Evolutionary conservation across 2,113 vertebrate genomes (phyloP).

Genomic region (Tursiops truncatus): DNA sequence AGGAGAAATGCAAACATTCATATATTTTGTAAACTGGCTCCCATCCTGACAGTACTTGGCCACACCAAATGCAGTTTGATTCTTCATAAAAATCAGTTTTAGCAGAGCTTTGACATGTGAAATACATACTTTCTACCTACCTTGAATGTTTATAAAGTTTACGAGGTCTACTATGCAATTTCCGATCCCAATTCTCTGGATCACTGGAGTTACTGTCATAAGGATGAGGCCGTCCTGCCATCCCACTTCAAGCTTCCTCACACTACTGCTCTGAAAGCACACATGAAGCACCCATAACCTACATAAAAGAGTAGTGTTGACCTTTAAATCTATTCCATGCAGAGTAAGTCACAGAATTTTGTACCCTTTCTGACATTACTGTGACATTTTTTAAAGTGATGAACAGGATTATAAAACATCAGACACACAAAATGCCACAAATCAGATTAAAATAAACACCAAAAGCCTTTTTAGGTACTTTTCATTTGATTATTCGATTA

Average conservation of each 20-base stretch:
- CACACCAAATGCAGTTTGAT: constrained; percentile 78
- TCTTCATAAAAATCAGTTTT: constrained; percentile 68
- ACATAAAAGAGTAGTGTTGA: constrained; percentile 86
- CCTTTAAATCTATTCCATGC: constrained; percentile 82
- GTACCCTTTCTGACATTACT: constrained; percentile 61
- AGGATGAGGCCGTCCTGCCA: constrained; percentile 94
- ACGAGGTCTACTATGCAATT: constrained; percentile 93
- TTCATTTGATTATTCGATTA: constrained; percentile 32
- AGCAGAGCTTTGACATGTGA: constrained; percentile 76
- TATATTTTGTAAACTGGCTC: constrained; percentile 2
- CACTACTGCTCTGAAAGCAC: constrained; percentile 87
- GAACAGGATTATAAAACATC: constrained; percentile 47
- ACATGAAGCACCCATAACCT: constrained; percentile 90
- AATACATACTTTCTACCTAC: constrained; percentile 86
- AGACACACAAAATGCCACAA: constrained; percentile 30
- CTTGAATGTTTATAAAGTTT: constrained; percentile 95
- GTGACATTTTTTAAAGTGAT: constrained; percentile 27
- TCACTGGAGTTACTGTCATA: constrained; percentile 97
- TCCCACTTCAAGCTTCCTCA: constrained; percentile 91
- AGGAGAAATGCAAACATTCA: constrained; percentile 49
- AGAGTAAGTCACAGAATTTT: constrained; percentile 75
- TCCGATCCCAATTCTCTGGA: constrained; percentile 94
- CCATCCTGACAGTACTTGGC: constrained; percentile 75
- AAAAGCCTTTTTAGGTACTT: constrained; percentile 31
- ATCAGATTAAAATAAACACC: constrained; percentile 37